phyloP scores from a whole-genome alignment of 2,113 vertebrate species.

The Prunella himalayana region DNA sequence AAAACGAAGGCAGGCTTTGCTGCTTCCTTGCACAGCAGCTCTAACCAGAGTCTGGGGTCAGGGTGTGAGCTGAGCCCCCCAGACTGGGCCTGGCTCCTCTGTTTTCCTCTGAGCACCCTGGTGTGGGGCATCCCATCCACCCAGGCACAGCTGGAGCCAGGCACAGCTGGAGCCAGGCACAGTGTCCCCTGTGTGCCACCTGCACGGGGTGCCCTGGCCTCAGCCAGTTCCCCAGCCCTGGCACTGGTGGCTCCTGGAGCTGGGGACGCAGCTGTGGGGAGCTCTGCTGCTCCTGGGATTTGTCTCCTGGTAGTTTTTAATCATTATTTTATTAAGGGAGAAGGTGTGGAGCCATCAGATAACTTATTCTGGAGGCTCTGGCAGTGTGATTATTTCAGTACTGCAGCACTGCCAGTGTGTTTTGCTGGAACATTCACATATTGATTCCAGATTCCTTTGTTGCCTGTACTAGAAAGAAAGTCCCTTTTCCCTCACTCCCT shows the following conservation, averaged over 20 bases:
- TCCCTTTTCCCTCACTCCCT: not conserved
- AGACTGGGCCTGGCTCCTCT: not conserved
- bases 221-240: not conserved
- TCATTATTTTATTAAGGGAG: not conserved
- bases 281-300: not conserved
- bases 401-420: not conserved
- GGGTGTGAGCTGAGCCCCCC: not conserved
- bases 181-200: not conserved
- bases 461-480: not conserved
- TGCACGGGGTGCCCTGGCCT: accelerated
- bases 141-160: not conserved
- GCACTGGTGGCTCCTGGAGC: not conserved
- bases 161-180: not conserved
- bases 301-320: not conserved
- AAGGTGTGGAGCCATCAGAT: not conserved
- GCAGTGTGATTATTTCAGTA: not conserved
- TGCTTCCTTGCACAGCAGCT: not conserved
- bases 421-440: not conserved
- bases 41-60: not conserved
- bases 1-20: not conserved
- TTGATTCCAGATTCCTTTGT: not conserved
- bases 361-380: not conserved
- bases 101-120: not conserved
- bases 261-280: accelerated
- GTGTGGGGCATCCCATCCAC: not conserved